phyloP scores from a whole-genome alignment of 2,888 invertebrate species.

The Eristalis intricaria region DNA sequence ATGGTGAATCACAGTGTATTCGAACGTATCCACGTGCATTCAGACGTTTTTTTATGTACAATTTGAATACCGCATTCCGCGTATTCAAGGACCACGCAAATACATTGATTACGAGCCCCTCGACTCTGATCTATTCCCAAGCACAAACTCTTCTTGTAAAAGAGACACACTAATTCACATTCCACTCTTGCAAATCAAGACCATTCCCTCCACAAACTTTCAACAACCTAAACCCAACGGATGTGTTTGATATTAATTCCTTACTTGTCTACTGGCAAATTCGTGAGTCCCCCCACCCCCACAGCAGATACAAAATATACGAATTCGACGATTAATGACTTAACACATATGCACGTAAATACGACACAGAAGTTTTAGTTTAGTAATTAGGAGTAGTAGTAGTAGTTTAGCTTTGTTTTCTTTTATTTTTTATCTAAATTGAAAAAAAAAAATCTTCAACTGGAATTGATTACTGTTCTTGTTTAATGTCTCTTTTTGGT shows the following conservation, averaged over 20 bases:
- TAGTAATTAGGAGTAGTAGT: constrained; percentile 25
- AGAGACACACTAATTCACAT: too few species aligned
- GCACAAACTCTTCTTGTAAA: too few species aligned
- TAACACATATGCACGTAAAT: constrained; percentile 33
- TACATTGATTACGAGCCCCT: too few species aligned
- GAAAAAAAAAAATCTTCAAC: constrained; percentile 35
- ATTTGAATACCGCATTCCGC: too few species aligned
- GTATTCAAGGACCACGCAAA: too few species aligned
- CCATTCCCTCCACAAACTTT: not conserved
- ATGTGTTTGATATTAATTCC: not conserved
- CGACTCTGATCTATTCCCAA: too few species aligned
- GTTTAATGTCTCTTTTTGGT: constrained; percentile 35
- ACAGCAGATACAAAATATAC: constrained; percentile 28
- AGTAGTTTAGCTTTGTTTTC: constrained; percentile 20
- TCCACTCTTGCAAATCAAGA: not conserved
- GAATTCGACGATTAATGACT: constrained; percentile 1
- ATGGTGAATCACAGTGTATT: too few species aligned
- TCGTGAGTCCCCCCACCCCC: not conserved
- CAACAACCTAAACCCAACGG: not conserved
- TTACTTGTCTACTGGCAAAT: constrained; percentile 28
- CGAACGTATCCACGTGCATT: too few species aligned
- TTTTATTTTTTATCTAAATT: not conserved
- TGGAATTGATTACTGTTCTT: constrained; percentile 43
- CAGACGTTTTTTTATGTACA: too few species aligned
- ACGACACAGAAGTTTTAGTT: constrained; percentile 57